Base-by-base conservation (phyloP, 2,797 vertebrate species). In the Morus bassanus region DNA sequence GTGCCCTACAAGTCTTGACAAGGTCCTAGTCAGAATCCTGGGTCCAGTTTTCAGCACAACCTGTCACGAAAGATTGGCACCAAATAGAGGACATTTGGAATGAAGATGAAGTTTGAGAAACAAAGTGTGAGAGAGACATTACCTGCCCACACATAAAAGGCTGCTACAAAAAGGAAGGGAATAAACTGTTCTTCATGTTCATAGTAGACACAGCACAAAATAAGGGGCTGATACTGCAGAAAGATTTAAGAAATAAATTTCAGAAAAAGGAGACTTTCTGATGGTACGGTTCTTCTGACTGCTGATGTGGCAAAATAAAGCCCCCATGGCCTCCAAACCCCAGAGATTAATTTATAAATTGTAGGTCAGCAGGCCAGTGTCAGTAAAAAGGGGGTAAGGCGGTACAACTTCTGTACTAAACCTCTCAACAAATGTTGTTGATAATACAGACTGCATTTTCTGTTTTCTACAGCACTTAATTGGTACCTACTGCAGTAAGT, bases 51-150 rank as follows among this genome's bases (percentile, higher is more conserved):
- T n/a, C 67, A 74, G 37, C 27, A 80, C 35, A 50, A 7, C 6
- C 7, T 13, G 23, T 27, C 24, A 53, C 28, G 63, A 69, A 73
- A 31, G 6, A 30, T 1, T 69, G 21, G 16, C 23, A 63, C 13
- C 53, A 86, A 54, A 67, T 1, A 14, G 37, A 77, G n/a, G 13
- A 37, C 6, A 13, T 11, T 22, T 17, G 27, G 56, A 51, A 92
- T 14, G 28, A 70, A 74, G 30, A 11, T 35, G 46, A 43, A 13
- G 22, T 59, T 27, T 43, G 33, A 35, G 30, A 70, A 86, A 53
- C 15, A 21, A 48, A 69, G 54, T 3, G 4, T 0, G 9, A 56
- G 11, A 45, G 10, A 72, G 22, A 30, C 0, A 0, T 33, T 27
- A 81, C 48, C 30, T 31, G 30, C 17, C 21, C 57, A 64, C 27